These are phyloP conservation scores for Drosophila pachea DNA, from an alignment of 1,140 invertebrate genomes.

Conservation along the genomic window DNA sequence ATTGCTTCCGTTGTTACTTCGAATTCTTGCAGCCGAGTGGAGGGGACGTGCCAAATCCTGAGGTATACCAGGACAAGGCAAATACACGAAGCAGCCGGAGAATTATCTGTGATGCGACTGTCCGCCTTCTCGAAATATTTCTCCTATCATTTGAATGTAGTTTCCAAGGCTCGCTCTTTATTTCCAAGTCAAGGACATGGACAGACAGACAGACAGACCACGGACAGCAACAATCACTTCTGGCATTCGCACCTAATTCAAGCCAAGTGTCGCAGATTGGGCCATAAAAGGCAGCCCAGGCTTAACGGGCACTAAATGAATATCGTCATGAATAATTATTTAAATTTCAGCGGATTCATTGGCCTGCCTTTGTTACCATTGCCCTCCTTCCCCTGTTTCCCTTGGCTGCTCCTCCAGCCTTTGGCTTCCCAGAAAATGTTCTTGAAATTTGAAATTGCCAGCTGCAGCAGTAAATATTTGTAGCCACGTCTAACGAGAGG, in stretches of 20 bases:
- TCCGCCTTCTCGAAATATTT: background rate
- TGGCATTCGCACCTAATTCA: slow-evolving; percentile 11
- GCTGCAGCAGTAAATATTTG: background rate
- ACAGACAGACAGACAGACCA: background rate
- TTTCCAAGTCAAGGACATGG: background rate
- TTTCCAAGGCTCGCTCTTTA: background rate
- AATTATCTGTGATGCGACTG: background rate
- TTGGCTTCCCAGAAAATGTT: background rate
- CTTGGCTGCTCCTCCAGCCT: slow-evolving; percentile 1
- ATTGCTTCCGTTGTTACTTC: slow-evolving; percentile 56
- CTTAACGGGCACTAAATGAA: slow-evolving; percentile 16
- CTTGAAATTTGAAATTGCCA: too few relatives aligned
- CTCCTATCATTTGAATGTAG: background rate
- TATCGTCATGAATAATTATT: slow-evolving; percentile 23
- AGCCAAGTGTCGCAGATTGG: slow-evolving; percentile 9
- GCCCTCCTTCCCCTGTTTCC: slow-evolving; percentile 1
- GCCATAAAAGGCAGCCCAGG: slow-evolving; percentile 13
- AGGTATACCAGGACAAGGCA: slow-evolving; percentile 20
- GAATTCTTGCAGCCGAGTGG: slow-evolving; percentile 20
- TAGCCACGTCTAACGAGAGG: background rate
- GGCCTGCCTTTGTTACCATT: slow-evolving; percentile 14
- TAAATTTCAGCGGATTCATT: slow-evolving; percentile 26
- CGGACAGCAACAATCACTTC: background rate
- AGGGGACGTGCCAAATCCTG: slow-evolving; percentile 7
- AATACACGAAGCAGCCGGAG: background rate